Conservation (phyloP, 2,797 vertebrate genomes). For the Siniperca scherzeri region DNA sequence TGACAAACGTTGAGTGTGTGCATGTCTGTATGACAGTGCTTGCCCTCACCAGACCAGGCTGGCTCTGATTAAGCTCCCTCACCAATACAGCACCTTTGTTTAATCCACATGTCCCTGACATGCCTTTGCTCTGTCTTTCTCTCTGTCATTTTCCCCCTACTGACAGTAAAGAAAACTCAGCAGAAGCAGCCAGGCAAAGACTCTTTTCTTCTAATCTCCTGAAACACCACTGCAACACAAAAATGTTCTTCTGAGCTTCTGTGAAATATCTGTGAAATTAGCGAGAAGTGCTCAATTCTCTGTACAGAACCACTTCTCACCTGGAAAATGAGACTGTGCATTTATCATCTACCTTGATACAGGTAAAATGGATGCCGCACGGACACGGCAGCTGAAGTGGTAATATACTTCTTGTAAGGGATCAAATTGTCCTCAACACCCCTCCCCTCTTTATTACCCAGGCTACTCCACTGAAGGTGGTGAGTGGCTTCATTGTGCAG, state of each 20-base stretch:
- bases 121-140: conserved; percentile 28
- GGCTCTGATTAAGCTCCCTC: conserved; percentile 43
- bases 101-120: conserved; percentile 50
- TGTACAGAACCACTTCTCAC: conserved; percentile 71
- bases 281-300: conserved; percentile 64
- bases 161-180: conserved; percentile 50
- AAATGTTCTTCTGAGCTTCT: conserved; percentile 72
- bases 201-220: conserved; percentile 67
- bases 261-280: conserved; percentile 84
- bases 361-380: conserved; percentile 69
- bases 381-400: conserved; percentile 73
- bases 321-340: conserved; percentile 71
- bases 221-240: conserved; percentile 72
- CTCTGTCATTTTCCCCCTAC: conserved; percentile 41
- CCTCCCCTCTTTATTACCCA: conserved; percentile 74
- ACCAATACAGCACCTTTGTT: conserved; percentile 47
- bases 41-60: not conserved
- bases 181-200: conserved; percentile 39
- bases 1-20: not conserved
- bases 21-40: not conserved
- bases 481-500: conserved; percentile 77
- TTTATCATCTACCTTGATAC: conserved; percentile 69
- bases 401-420: conserved; percentile 78
- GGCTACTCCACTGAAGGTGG: conserved; percentile 58
- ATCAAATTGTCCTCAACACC: conserved; percentile 81